Conservation (phyloP, 37 sponge, comb jelly and placozoan genomes). For the Crambe crambe region DNA sequence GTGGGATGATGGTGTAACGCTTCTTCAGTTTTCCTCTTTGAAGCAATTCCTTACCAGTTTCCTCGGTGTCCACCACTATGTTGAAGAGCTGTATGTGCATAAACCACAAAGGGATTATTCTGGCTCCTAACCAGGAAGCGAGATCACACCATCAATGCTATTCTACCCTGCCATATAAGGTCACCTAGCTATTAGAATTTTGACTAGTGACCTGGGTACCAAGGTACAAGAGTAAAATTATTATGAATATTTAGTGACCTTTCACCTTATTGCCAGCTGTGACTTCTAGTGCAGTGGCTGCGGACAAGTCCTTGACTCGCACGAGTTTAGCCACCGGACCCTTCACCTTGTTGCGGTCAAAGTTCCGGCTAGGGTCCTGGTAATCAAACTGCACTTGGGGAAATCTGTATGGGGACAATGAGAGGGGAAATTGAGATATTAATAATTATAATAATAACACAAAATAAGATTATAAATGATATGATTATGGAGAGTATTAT, state of each 20-base stretch:
- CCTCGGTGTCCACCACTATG: constrained; percentile 94
- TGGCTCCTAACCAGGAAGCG: too few species aligned
- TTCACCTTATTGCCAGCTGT: constrained; percentile 90
- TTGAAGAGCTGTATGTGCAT: constrained; percentile 94
- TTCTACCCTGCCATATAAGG: too few species aligned
- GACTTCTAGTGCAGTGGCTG: constrained; percentile 95
- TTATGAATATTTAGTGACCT: too few species aligned
- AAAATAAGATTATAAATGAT: too few species aligned
- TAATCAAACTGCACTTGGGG: constrained; percentile 93
- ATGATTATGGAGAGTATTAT: too few species aligned
- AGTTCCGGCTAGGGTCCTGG: constrained; percentile 57
- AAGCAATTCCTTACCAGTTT: constrained; percentile 86
- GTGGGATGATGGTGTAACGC: constrained; percentile 91
- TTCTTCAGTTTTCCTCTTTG: constrained; percentile 83
- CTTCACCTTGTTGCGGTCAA: constrained; percentile 79
- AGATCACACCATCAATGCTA: too few species aligned
- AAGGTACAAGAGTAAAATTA: too few species aligned
- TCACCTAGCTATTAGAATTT: too few species aligned
- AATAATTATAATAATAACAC: not conserved
- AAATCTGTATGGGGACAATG: constrained; percentile 47
- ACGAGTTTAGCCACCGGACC: constrained; percentile 90
- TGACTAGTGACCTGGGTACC: too few species aligned
- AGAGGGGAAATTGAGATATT: not conserved
- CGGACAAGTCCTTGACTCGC: constrained; percentile 55
- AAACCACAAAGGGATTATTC: too few species aligned